A percentile compares a stretch with the other conserved stretches of the same genome.
Conservation (phyloP, 2,797 vertebrate genomes). For the Erethizon dorsatum region DNA sequence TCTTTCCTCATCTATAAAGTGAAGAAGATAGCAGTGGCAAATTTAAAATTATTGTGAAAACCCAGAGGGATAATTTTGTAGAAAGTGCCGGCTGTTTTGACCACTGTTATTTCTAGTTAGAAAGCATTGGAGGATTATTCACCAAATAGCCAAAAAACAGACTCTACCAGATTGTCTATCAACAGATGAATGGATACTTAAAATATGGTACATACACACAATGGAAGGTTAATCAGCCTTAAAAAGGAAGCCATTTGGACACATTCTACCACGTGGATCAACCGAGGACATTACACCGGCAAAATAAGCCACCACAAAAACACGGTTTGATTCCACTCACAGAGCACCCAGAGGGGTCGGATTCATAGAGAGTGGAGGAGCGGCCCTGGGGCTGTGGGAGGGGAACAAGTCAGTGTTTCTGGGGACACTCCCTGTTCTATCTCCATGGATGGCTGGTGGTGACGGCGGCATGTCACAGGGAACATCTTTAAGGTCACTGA, state of each 20-base stretch:
- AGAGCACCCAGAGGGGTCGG: neutral
- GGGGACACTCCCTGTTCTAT: neutral
- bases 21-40: neutral
- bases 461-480: fast-evolving
- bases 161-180: neutral
- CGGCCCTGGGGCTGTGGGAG: neutral
- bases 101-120: neutral
- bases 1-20: slow-evolving; percentile 26
- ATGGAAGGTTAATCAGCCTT: neutral
- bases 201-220: neutral
- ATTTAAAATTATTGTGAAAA: slow-evolving; percentile 32
- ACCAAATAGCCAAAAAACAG: neutral
- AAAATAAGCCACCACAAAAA: neutral
- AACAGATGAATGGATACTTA: neutral
- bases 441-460: neutral
- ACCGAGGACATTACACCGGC: neutral
- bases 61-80: neutral
- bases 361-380: neutral
- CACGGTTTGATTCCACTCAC: fast-evolving
- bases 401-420: neutral
- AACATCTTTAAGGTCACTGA: neutral
- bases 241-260: neutral
- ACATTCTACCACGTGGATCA: neutral
- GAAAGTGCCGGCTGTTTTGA: neutral
- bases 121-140: neutral